Evolutionary conservation across 2,888 invertebrate genomes (phyloP), one percentile per base, ranked within the genome.

Genomic region (Ormyrus labotus): DNA sequence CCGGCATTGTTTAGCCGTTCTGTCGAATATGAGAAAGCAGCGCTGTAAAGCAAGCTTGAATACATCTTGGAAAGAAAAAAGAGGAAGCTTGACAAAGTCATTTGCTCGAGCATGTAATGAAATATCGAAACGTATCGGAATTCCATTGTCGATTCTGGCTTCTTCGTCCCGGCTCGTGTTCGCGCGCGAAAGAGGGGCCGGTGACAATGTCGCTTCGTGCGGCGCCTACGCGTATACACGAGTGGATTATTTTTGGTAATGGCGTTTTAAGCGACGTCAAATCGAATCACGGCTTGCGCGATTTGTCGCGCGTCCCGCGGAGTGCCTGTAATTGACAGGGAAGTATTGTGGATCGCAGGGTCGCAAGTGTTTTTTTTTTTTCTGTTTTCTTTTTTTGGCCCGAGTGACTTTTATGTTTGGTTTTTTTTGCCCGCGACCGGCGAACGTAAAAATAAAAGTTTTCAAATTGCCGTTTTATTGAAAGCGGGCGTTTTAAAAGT

Each of bases 1-100:
- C 61, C 19, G 10, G 61, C 51, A 71, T 70, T 65, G 70, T 78
- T 78, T 78, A 71, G 65, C 57, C n/a, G 19, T 53, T 65, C 65
- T 78, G 71, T 78, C 64, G 71, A 71, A 65, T 71, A 78, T 70
- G 57, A 63, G 19, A 68, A 68, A 19, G 19, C 19, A 19, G 19
- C 19, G 19, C 19, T 19, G 19, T 19, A 19, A 19, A 19, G 19
- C 19, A 19, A 19, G 19, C 19, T 19, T 19, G 19, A 19, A 19
- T 6, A 13, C n/a, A n/a, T 70, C 19, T 55, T 70, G 9, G 48
- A 13, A 69, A 48, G n/a, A 45, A 63, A 19, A 48, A 47, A 10
- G 50, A 6, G 64, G 6, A 10, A 53, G 60, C 19, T 19, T 6
- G 71, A 71, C 71, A 61, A 61, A 61, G 53, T 71, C 61, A 71